These are phyloP conservation scores for Eudemis profundana DNA, from an alignment of 2,888 invertebrate species.

Conservation along the genomic window DNA sequence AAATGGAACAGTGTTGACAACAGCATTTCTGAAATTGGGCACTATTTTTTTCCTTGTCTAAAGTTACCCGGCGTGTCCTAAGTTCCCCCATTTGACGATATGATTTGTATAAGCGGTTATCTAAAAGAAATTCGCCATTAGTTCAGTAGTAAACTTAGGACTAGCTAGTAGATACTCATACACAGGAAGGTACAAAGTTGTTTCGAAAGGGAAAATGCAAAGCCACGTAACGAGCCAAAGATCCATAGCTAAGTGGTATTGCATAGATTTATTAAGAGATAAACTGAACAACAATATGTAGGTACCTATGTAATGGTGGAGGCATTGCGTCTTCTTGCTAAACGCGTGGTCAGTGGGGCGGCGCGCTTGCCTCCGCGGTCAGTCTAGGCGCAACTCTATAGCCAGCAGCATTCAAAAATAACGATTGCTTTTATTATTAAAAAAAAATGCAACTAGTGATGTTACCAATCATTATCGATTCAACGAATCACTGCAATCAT, in stretches of 20 bases:
- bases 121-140: too few relatives aligned
- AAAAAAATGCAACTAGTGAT: slow-evolving; percentile 34
- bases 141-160: neutral
- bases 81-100: too few relatives aligned
- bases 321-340: slow-evolving; percentile 66
- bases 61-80: too few relatives aligned
- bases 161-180: slow-evolving; percentile 34
- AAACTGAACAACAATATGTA: slow-evolving; percentile 74
- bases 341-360: slow-evolving; percentile 73
- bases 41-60: too few relatives aligned
- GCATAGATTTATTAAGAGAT: slow-evolving; percentile 73
- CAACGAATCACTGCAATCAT: slow-evolving; percentile 25
- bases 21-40: too few relatives aligned
- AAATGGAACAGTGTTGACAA: too few relatives aligned
- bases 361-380: slow-evolving; percentile 51
- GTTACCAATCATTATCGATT: slow-evolving; percentile 31
- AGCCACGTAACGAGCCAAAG: slow-evolving; percentile 50
- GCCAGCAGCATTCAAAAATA: slow-evolving; percentile 43
- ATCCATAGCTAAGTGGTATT: slow-evolving; percentile 55
- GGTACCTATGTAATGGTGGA: slow-evolving; percentile 67
- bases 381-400: slow-evolving; percentile 47
- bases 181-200: slow-evolving; percentile 46
- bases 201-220: slow-evolving; percentile 55
- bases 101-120: too few relatives aligned
- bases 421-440: slow-evolving; percentile 14